Conservation (phyloP, 2,888 invertebrate species). For the Cremastobaeus sp. region DNA sequence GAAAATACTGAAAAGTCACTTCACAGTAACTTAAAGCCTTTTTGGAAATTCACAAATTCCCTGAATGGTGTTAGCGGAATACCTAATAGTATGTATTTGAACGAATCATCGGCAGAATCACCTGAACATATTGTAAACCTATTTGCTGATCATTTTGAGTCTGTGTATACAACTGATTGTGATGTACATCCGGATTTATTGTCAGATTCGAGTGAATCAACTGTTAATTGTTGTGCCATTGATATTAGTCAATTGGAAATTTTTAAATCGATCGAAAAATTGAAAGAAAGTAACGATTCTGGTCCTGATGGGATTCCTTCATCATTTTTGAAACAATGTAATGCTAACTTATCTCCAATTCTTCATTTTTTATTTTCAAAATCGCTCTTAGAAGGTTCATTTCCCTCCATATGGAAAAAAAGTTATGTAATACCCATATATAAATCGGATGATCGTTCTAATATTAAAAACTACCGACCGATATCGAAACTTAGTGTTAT, state of each 20-base stretch:
- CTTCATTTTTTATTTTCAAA: not conserved
- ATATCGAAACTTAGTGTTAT: slow-evolving; percentile 8
- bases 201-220: not conserved
- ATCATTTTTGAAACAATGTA: not conserved
- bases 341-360: not conserved
- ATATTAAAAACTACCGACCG: not conserved
- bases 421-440: slow-evolving; percentile 2
- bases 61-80: not conserved
- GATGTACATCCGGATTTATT: not conserved
- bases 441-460: not conserved
- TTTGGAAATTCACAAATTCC: slow-evolving; percentile 13
- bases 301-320: slow-evolving; percentile 2
- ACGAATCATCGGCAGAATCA: not conserved
- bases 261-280: not conserved
- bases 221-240: no score
- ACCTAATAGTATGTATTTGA: slow-evolving; percentile 5
- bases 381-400: not conserved
- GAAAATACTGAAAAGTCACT: not conserved
- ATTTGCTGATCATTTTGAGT: slow-evolving; percentile 19
- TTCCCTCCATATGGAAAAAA: slow-evolving; percentile 6
- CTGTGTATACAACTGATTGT: not conserved
- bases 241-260: not conserved
- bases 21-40: not conserved
- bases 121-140: not conserved
- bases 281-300: not conserved